Evolutionary conservation across 2,888 invertebrate genomes (phyloP).

Genomic region (Netelia inedita): DNA sequence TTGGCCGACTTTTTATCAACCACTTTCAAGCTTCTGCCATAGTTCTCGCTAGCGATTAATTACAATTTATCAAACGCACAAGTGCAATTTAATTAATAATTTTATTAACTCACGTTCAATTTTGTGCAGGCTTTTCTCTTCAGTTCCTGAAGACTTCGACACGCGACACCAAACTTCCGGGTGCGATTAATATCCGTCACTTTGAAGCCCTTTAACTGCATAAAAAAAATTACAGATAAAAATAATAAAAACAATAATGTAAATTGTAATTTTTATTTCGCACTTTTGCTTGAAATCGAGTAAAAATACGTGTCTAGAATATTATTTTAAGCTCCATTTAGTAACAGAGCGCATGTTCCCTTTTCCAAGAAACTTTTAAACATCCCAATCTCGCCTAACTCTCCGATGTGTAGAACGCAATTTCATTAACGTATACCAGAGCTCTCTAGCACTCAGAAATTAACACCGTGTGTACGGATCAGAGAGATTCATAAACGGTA

Average conservation of each 20-base stretch:
- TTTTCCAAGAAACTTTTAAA: slow-evolving; percentile 44
- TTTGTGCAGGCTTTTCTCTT: slow-evolving; percentile 90
- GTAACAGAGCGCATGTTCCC: neutral
- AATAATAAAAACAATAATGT: neutral
- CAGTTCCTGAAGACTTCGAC: slow-evolving; percentile 88
- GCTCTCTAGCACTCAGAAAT: slow-evolving; percentile 20
- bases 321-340: neutral
- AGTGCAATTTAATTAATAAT: neutral
- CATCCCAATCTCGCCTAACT: neutral
- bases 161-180: slow-evolving; percentile 90
- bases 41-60: neutral
- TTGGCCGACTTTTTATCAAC: neutral
- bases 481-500: slow-evolving; percentile 4
- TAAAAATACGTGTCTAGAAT: slow-evolving; percentile 4
- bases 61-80: neutral
- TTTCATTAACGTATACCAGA: slow-evolving; percentile 6
- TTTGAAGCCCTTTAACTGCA: slow-evolving; percentile 89
- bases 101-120: slow-evolving; percentile 86
- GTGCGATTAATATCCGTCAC: slow-evolving; percentile 89
- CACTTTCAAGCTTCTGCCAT: neutral
- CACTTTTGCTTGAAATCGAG: neutral
- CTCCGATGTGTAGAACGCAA: neutral
- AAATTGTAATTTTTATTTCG: neutral
- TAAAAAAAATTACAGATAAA: slow-evolving; percentile 1
- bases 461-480: neutral